Evolutionary conservation across 2,113 vertebrate species (phyloP).

Genomic region (Erinaceus europaeus): DNA sequence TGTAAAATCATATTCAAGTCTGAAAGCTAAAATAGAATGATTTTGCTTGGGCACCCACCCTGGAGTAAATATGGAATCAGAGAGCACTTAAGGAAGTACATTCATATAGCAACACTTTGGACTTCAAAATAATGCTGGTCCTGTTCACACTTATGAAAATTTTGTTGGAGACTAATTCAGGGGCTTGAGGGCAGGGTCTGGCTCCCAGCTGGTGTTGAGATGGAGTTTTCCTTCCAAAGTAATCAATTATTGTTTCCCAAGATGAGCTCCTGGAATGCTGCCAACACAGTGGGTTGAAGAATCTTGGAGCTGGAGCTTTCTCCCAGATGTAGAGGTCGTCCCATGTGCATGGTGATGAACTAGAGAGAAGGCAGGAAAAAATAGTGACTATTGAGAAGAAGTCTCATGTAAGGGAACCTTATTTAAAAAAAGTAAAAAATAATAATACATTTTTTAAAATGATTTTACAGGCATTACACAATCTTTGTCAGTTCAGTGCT

Average conservation of each 20-base stretch:
- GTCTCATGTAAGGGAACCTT: neutral
- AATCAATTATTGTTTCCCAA: slow-evolving; percentile 73
- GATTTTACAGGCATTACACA: neutral
- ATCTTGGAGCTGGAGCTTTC: slow-evolving; percentile 48
- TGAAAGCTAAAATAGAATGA: neutral
- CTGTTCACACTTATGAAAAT: neutral
- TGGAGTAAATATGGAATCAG: neutral
- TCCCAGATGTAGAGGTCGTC: slow-evolving; percentile 57
- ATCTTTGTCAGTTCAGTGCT: neutral
- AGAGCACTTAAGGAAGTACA: neutral
- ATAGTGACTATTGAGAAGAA: neutral
- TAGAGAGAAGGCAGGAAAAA: neutral
- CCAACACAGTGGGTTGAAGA: slow-evolving; percentile 68
- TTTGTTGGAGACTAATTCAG: neutral
- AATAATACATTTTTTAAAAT: neutral
- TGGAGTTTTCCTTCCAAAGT: slow-evolving; percentile 65
- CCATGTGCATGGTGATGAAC: neutral
- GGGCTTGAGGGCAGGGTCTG: slow-evolving; percentile 46
- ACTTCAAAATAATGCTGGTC: neutral
- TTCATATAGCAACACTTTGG: neutral
- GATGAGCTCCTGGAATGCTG: slow-evolving; percentile 43
- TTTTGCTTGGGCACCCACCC: neutral
- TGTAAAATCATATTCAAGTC: neutral
- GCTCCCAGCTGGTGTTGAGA: slow-evolving; percentile 68
- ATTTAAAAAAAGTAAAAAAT: too few species aligned